Conservation (phyloP, 2,888 invertebrate genomes). For the Melanchra persicariae region DNA sequence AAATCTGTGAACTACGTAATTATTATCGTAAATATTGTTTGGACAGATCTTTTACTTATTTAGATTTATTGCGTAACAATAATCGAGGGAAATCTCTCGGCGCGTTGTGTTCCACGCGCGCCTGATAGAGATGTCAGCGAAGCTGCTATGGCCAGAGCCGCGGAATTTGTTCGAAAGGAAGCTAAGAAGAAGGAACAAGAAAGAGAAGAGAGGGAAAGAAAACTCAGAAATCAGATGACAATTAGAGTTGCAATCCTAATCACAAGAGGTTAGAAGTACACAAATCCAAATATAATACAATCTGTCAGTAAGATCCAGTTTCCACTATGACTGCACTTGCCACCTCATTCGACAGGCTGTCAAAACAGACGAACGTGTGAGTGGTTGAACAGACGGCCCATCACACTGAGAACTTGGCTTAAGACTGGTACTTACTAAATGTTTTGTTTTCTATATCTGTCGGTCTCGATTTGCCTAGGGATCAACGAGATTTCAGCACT, state of each 20-base stretch:
- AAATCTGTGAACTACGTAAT: conserved; percentile 11
- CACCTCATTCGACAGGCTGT: conserved; percentile 2
- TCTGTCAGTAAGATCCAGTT: not conserved
- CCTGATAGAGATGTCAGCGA: no score
- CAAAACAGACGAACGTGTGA: conserved; percentile 18
- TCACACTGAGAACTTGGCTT: not conserved
- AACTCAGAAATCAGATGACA: not conserved
- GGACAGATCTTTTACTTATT: not conserved
- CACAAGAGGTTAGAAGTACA: not conserved
- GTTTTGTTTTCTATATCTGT: conserved; percentile 35
- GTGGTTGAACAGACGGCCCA: not conserved
- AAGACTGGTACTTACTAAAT: conserved; percentile 8
- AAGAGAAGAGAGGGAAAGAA: not conserved
- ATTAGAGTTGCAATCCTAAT: not conserved
- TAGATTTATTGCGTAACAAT: no score
- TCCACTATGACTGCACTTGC: not conserved
- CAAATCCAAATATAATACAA: not conserved
- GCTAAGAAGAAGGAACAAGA: not conserved
- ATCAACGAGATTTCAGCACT: conserved; percentile 49
- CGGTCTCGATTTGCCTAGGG: conserved; percentile 11
- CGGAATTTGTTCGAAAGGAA: no score
- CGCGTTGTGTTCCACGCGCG: no score
- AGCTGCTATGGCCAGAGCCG: no score
- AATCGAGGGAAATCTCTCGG: not conserved
- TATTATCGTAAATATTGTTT: not conserved